Conservation (phyloP, 2,113 vertebrate genomes). For the Engraulis encrasicolus region DNA sequence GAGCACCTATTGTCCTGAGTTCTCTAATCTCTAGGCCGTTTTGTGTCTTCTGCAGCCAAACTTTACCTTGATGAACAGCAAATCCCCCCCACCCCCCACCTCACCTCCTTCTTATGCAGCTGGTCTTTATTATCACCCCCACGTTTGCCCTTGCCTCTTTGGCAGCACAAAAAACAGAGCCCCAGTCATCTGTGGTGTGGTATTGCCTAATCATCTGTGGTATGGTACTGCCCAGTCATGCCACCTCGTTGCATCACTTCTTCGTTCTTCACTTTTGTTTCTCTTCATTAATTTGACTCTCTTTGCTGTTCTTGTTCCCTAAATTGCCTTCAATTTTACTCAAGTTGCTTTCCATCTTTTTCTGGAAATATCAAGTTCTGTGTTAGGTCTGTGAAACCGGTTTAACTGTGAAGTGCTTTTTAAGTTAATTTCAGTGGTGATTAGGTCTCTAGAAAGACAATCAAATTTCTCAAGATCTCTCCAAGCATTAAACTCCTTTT, state of each 20-base stretch:
- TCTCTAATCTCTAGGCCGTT: too few relatives aligned
- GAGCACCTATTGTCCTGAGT: too few relatives aligned
- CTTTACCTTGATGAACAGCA: not conserved
- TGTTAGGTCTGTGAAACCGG: too few relatives aligned
- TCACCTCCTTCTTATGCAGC: conserved; percentile 8
- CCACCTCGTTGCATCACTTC: not conserved
- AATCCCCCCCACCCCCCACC: not conserved
- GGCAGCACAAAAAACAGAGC: not conserved
- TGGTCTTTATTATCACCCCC: not conserved
- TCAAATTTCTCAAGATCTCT: too few relatives aligned
- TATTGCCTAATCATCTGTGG: not conserved
- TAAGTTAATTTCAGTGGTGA: too few relatives aligned
- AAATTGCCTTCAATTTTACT: not conserved
- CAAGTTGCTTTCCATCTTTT: too few relatives aligned
- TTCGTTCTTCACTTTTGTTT: too few relatives aligned
- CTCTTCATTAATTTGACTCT: not conserved
- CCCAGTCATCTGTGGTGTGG: not conserved
- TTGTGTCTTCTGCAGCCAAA: too few relatives aligned
- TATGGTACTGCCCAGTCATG: not conserved
- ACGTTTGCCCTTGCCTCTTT: not conserved
- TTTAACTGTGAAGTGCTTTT: too few relatives aligned
- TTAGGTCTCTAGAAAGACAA: too few relatives aligned
- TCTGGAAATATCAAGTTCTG: too few relatives aligned
- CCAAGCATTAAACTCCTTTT: not conserved
- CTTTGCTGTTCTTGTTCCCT: not conserved